phyloP scores from a whole-genome alignment of 2,888 invertebrate genomes.

The Agonum fuliginosum region DNA sequence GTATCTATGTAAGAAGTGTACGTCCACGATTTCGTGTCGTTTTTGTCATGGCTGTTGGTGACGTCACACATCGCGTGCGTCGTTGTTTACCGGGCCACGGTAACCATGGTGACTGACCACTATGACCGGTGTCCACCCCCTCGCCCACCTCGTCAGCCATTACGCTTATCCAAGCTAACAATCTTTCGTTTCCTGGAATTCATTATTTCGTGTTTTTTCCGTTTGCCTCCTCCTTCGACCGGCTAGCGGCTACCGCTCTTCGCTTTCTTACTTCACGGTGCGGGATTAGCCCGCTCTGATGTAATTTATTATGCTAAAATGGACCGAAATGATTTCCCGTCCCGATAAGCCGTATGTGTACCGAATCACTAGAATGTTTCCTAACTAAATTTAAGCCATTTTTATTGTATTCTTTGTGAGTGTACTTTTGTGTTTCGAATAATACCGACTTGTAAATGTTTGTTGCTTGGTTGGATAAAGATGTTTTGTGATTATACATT shows the following conservation, averaged over 20 bases:
- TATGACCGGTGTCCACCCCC: slow-evolving; percentile 47
- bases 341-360: slow-evolving; percentile 6
- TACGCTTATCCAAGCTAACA: slow-evolving; percentile 58
- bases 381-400: neutral
- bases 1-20: slow-evolving; percentile 2
- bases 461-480: slow-evolving; percentile 5
- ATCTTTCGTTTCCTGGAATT: slow-evolving; percentile 58
- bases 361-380: neutral
- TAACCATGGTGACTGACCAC: slow-evolving; percentile 60
- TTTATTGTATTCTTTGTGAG: neutral
- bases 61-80: slow-evolving; percentile 54
- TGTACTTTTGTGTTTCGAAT: neutral
- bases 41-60: slow-evolving; percentile 51
- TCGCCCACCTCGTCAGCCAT: slow-evolving; percentile 38
- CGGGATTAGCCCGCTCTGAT: slow-evolving; percentile 31
- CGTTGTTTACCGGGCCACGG: slow-evolving; percentile 57
- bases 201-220: slow-evolving; percentile 56
- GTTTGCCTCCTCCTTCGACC: slow-evolving; percentile 42
- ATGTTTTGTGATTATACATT: neutral
- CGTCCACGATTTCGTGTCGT: neutral
- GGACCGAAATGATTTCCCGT: slow-evolving; percentile 21
- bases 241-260: neutral
- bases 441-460: neutral
- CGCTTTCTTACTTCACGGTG: slow-evolving; percentile 33
- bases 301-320: slow-evolving; percentile 56